Base-by-base conservation (phyloP, 2,888 invertebrate species). In the Biston stratarius region DNA sequence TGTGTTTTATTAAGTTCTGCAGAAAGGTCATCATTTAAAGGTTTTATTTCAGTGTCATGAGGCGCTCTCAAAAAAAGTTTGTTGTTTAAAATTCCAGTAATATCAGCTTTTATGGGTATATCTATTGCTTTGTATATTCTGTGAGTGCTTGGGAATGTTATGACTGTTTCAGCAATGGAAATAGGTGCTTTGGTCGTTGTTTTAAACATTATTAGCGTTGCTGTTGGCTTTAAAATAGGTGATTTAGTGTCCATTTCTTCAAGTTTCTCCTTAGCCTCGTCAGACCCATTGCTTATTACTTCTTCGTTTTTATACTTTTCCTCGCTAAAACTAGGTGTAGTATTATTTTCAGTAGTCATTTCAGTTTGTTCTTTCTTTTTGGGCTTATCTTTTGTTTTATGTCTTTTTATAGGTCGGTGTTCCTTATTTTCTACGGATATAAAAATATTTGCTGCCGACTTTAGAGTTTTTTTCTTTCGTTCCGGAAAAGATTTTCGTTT, bases 371-470 rank as follows among this genome's bases (percentile, higher is more conserved):
- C n/a, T 8, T 40, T 42, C 1, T 40, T 42, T 42, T 42, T 40
- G 9, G 15, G 1, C 10, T 36, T 12, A 36, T 6, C 10, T 38
- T 6, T 11, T 53, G 9, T 51, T 36, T 51, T 33, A 34, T 15
- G 12, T 53, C 14, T 42, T 24, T 33, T 42, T 24, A 55, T 24
- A 24, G 42, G 42, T 6, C 2, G 11, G 33, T 55, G 24, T 12
- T 33, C 42, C 33, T 33, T 42, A 12, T 33, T 55, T 55, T 55
- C 55, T 42, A 55, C 5, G 12, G 55, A 55, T 55, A 55, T 55
- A 9, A 55, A 55, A n/a, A 55, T 53, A 15, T 53, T 14, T 53
- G 9, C 10, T 53, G 1, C 14, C 0, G 14, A 5, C 10, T 51
- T 51, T n/a, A 12, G 8, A 36, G 12, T 6, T 9, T 10, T 44